These are phyloP conservation scores for rabbit (Oryctolagus cuniculus) DNA, from an alignment of 2,113 vertebrate species.

Conservation along the genomic window DNA sequence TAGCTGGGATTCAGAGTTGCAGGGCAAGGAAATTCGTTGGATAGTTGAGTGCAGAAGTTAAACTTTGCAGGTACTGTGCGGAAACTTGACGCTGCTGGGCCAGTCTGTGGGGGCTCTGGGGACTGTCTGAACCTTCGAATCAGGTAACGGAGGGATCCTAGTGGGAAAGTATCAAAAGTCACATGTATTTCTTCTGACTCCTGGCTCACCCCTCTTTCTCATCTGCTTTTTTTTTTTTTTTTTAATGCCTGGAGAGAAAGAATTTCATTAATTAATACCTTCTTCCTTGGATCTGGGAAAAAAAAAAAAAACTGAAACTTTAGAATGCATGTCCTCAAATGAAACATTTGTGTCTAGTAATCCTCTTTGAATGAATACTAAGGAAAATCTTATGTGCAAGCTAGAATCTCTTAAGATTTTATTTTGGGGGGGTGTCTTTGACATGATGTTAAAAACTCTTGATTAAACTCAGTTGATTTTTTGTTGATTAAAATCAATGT, in stretches of 20 bases:
- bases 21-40: not conserved
- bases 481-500: conserved; percentile 11
- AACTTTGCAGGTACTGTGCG: not conserved
- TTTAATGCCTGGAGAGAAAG: conserved; percentile 27
- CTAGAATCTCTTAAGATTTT: conserved; percentile 57
- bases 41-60: not conserved
- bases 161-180: not conserved
- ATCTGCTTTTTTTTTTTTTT: not conserved
- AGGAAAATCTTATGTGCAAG: not conserved
- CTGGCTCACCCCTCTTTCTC: not conserved
- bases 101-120: not conserved
- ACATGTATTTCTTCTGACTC: not conserved
- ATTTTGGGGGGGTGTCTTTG: not conserved
- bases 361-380: conserved; percentile 3
- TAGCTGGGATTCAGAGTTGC: not conserved
- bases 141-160: not conserved
- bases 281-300: not conserved
- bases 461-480: not conserved
- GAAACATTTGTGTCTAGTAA: conserved; percentile 39
- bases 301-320: not conserved
- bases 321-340: conserved; percentile 48
- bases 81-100: not conserved
- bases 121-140: not conserved
- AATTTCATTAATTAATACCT: not conserved
- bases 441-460: conserved; percentile 49